These are phyloP conservation scores for Drosophila nigritarsus DNA, from an alignment of 2,888 invertebrate genomes.

Conservation along the genomic window DNA sequence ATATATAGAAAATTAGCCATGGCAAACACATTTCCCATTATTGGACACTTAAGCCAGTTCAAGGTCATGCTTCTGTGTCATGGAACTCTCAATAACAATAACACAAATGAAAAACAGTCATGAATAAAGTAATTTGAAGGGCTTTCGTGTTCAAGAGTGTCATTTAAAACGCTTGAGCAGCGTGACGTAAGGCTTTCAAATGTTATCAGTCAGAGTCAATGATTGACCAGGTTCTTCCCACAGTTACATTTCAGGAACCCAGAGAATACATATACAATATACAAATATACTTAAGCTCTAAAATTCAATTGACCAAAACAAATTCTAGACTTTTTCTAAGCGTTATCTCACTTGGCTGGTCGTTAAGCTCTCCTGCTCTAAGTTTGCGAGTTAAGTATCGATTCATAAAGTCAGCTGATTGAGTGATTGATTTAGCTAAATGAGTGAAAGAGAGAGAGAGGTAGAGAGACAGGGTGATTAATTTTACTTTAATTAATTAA, in stretches of 20 bases:
- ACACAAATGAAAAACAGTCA: neutral
- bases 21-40: neutral
- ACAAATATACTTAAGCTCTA: neutral
- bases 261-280: conserved; percentile 1
- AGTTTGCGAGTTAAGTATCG: neutral
- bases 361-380: neutral
- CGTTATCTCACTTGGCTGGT: neutral
- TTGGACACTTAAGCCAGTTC: neutral
- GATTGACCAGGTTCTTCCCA: neutral
- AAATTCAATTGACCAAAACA: neutral
- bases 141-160: conserved; percentile 2
- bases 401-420: neutral
- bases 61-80: neutral
- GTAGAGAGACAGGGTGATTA: too few species aligned
- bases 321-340: neutral
- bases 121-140: conserved; percentile 45
- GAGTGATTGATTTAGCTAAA: conserved; percentile 20
- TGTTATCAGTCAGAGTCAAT: neutral
- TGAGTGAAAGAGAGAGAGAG: neutral
- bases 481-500: too few species aligned
- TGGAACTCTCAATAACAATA: neutral
- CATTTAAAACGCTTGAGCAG: conserved; percentile 8
- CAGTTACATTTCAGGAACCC: neutral
- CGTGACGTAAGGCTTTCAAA: conserved; percentile 18
- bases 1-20: neutral